phyloP scores from a whole-genome alignment of 2,113 vertebrate species.

The Donacobius atricapilla region DNA sequence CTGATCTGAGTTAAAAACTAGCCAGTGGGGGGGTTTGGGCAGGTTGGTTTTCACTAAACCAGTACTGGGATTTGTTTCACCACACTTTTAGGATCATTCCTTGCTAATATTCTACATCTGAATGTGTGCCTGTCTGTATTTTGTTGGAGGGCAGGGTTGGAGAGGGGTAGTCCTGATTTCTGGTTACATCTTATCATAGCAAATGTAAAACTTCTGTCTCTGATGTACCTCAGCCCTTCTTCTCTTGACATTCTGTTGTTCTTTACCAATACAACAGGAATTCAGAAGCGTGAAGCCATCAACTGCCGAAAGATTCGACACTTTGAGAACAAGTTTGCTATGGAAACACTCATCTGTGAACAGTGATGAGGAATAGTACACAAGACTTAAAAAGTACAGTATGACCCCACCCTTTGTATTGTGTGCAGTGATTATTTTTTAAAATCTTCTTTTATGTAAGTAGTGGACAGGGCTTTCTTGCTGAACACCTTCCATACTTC shows the following conservation, averaged over 20 bases:
- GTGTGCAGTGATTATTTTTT: constrained; percentile 81
- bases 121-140: background rate
- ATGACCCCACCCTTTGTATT: constrained; percentile 72
- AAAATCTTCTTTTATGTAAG: constrained; percentile 75
- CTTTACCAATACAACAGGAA: constrained; percentile 72
- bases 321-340: constrained; percentile 86
- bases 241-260: background rate
- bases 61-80: background rate
- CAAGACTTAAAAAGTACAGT: constrained; percentile 44
- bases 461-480: constrained; percentile 72
- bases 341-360: constrained; percentile 92
- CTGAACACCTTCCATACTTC: constrained; percentile 58
- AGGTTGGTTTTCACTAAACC: background rate
- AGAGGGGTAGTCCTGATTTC: background rate
- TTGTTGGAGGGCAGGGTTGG: background rate
- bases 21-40: background rate
- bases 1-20: background rate
- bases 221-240: background rate
- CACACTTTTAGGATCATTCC: background rate
- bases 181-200: background rate
- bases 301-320: constrained; percentile 88
- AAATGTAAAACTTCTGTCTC: background rate
- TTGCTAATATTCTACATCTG: accelerated
- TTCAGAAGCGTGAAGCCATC: constrained; percentile 88
- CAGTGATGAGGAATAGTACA: constrained; percentile 51